Conservation (phyloP, 2,888 invertebrate species). For the Mimas tiliae region DNA sequence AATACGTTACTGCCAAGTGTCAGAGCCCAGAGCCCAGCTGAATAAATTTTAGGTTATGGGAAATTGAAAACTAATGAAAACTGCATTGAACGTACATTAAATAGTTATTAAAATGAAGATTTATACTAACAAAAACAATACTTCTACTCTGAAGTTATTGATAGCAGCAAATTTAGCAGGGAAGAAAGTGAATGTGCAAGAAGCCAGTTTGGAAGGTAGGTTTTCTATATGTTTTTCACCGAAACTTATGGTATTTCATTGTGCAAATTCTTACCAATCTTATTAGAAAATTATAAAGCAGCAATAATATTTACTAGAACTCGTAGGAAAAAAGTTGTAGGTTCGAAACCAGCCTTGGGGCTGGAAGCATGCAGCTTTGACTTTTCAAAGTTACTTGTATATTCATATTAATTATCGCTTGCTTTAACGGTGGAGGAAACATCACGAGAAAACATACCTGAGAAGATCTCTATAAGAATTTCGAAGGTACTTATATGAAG, state of each 20-base stretch:
- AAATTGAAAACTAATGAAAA: constrained; percentile 30
- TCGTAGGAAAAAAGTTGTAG: too few relatives aligned
- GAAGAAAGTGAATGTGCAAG: constrained; percentile 83
- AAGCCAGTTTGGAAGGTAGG: constrained; percentile 86
- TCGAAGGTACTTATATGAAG: too few relatives aligned
- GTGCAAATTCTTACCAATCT: not conserved
- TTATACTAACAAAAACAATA: constrained; percentile 91
- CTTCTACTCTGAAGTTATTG: constrained; percentile 89
- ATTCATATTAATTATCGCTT: too few relatives aligned
- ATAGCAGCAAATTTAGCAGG: constrained; percentile 88
- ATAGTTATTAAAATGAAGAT: constrained; percentile 86
- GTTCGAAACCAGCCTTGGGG: too few relatives aligned
- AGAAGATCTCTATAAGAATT: too few relatives aligned
- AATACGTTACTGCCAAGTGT: constrained; percentile 22
- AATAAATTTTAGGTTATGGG: constrained; percentile 38
- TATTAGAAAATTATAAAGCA: too few relatives aligned
- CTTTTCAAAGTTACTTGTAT: too few relatives aligned
- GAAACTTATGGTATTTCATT: not conserved
- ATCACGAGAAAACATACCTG: too few relatives aligned
- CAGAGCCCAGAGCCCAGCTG: constrained; percentile 28
- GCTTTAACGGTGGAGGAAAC: too few relatives aligned
- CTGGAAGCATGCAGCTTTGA: too few relatives aligned
- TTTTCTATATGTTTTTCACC: constrained; percentile 30
- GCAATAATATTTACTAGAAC: too few relatives aligned
- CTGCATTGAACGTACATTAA: constrained; percentile 21